Conservation (phyloP, 2,113 vertebrate species). For the Varanus salvator region DNA sequence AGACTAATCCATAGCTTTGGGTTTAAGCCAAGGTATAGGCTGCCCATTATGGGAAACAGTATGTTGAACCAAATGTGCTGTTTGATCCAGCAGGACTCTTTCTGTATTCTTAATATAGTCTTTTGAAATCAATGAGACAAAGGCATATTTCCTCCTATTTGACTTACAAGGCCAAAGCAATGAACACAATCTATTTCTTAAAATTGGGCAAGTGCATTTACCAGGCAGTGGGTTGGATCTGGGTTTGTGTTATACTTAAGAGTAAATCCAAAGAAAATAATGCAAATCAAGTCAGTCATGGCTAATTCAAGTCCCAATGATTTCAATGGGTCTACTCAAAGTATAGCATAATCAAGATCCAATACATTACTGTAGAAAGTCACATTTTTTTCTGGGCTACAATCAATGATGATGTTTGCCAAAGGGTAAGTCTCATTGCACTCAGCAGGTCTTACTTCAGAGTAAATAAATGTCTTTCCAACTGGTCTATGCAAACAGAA, state of each 20-base stretch:
- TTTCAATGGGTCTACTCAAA: too few relatives aligned
- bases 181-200: accelerated
- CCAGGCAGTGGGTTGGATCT: background rate
- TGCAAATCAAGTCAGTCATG: too few relatives aligned
- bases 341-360: too few relatives aligned
- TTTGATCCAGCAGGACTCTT: background rate
- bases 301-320: too few relatives aligned
- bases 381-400: conserved; percentile 1
- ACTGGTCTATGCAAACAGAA: background rate
- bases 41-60: background rate
- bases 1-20: background rate
- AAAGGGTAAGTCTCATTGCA: background rate
- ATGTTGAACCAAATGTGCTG: background rate
- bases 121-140: background rate
- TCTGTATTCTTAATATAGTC: background rate
- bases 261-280: too few relatives aligned
- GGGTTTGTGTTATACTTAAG: too few relatives aligned
- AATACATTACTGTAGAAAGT: conserved; percentile 6
- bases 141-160: background rate
- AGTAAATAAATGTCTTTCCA: background rate
- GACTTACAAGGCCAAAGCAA: background rate
- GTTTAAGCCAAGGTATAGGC: background rate
- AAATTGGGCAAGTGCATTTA: conserved; percentile 15
- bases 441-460: background rate
- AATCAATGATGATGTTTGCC: background rate